Conservation (phyloP, 2,797 vertebrate genomes). For the Gallirallus australis region DNA sequence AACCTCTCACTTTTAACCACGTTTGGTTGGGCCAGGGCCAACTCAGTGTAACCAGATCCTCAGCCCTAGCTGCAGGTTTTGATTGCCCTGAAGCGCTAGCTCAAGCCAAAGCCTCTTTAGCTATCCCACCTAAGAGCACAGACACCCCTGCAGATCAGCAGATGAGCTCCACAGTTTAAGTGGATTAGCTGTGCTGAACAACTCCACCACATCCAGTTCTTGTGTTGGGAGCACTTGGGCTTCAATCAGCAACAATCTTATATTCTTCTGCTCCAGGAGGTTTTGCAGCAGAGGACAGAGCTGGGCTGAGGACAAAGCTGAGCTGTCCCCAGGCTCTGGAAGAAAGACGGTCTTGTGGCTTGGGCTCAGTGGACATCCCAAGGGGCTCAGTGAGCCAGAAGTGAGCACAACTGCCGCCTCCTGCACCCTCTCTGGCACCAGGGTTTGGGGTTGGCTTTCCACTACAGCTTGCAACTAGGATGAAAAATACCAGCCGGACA, state of each 20-base stretch:
- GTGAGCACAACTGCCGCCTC: fast-evolving
- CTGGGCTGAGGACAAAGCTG: neutral
- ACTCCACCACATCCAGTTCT: neutral
- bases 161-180: slow-evolving; percentile 26
- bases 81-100: neutral
- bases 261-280: neutral
- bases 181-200: slow-evolving; percentile 37
- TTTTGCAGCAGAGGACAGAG: neutral
- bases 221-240: fast-evolving
- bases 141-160: neutral
- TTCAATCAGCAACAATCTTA: neutral
- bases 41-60: slow-evolving; percentile 3
- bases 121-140: neutral
- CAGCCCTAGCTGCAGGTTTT: neutral
- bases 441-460: neutral
- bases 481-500: neutral
- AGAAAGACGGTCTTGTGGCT: neutral
- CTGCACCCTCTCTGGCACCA: neutral
- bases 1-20: slow-evolving; percentile 22
- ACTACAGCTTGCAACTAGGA: neutral
- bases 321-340: neutral
- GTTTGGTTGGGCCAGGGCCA: neutral
- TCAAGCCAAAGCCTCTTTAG: slow-evolving; percentile 52
- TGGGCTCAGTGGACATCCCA: fast-evolving
- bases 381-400: neutral